phyloP scores from a whole-genome alignment of 1,140 invertebrate species.

The Antheraea pernyi region DNA sequence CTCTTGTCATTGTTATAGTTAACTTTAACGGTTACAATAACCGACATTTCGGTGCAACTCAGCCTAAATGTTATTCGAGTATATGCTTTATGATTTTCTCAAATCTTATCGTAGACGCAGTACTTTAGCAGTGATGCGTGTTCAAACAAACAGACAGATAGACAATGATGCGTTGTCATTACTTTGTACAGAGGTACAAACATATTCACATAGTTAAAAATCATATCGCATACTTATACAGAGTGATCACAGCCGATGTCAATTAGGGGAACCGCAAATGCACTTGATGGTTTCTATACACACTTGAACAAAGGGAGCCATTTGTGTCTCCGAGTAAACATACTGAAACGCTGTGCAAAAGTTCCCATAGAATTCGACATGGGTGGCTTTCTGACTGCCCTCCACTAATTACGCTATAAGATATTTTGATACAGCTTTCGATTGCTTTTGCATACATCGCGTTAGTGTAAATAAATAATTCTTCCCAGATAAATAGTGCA shows the following conservation, averaged over 20 bases:
- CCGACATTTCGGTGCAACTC: no score
- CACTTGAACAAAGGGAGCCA: neutral
- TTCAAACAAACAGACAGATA: no score
- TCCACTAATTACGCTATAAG: neutral
- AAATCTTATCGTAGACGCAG: no score
- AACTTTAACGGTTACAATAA: no score
- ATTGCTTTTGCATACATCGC: neutral
- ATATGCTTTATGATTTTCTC: no score
- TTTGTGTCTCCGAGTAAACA: neutral
- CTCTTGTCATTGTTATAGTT: no score
- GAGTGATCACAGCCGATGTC: neutral
- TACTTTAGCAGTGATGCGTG: no score
- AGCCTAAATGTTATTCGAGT: no score
- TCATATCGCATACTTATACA: neutral
- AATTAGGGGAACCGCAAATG: slow-evolving; percentile 3
- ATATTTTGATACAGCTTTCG: neutral
- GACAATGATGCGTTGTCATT: no score
- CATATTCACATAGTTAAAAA: neutral
- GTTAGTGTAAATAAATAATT: neutral
- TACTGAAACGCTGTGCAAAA: neutral
- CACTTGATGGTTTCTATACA: neutral
- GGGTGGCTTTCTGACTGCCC: neutral
- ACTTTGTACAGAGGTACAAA: no score
- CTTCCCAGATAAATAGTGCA: no score
- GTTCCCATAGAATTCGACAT: slow-evolving; percentile 4